Evolutionary conservation across 2,797 vertebrate species (phyloP).

Genomic region (Neostethus bicornis): DNA sequence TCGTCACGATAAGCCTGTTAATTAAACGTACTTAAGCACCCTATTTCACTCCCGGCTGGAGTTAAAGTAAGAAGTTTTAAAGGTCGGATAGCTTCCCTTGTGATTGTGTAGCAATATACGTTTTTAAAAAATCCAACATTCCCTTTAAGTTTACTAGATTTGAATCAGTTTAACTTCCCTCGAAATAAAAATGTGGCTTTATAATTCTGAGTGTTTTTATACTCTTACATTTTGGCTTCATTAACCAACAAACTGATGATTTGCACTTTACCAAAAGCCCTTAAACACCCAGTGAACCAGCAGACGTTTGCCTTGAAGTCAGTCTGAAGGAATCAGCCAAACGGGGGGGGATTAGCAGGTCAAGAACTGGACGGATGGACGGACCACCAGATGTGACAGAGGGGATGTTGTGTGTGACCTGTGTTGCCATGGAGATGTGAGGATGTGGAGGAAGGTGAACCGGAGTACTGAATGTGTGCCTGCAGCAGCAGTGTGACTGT

Average conservation of each 20-base stretch:
- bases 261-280: constrained; percentile 5
- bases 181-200: not conserved
- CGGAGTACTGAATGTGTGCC: constrained; percentile 63
- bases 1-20: not conserved
- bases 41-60: not conserved
- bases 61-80: not conserved
- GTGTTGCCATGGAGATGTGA: constrained; percentile 44
- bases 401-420: constrained; percentile 60
- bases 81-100: not conserved
- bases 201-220: not conserved
- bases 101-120: not conserved
- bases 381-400: constrained; percentile 26
- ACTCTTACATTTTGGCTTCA: not conserved
- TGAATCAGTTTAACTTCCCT: not conserved
- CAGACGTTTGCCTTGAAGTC: constrained; percentile 27
- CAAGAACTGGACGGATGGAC: constrained; percentile 20
- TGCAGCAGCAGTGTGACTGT: constrained; percentile 62
- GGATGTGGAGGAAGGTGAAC: constrained; percentile 37
- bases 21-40: not conserved
- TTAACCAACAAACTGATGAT: not conserved
- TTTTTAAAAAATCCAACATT: not conserved
- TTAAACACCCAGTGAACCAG: constrained; percentile 12
- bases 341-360: constrained; percentile 25
- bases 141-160: not conserved
- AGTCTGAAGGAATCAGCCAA: constrained; percentile 4